Percentiles rank a stretch among this genome's conserved stretches.
phyloP scores from a whole-genome alignment of 2,888 invertebrate species.

The Eilema caniola region DNA sequence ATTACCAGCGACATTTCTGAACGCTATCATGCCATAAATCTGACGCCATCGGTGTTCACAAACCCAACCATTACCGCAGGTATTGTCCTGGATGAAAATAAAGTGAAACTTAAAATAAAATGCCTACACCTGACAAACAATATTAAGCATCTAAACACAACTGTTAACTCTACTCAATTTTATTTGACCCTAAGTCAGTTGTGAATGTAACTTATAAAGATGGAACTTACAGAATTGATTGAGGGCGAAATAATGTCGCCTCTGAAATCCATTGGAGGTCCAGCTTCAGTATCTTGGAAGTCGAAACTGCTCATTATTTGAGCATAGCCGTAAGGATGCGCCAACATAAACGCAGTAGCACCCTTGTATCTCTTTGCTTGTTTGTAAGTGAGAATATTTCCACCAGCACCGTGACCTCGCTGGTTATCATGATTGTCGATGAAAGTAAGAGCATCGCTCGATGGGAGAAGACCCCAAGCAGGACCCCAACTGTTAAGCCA shows the following conservation, averaged over 20 bases:
- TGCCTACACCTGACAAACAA: neutral
- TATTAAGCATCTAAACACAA: neutral
- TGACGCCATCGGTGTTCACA: conserved; percentile 94
- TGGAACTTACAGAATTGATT: conserved; percentile 84
- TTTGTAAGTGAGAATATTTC: conserved; percentile 90
- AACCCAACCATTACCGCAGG: conserved; percentile 90
- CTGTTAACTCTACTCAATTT: no score
- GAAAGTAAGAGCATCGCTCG: conserved; percentile 90
- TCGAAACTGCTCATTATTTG: conserved; percentile 95
- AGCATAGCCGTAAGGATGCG: conserved; percentile 93
- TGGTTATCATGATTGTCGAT: conserved; percentile 98
- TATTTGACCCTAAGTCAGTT: neutral
- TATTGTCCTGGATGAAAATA: conserved; percentile 1
- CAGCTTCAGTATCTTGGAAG: conserved; percentile 88
- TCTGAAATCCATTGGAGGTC: conserved; percentile 89
- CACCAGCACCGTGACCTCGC: conserved; percentile 90
- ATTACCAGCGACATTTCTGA: conserved; percentile 88
- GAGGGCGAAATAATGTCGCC: conserved; percentile 89
- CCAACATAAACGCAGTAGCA: conserved; percentile 95
- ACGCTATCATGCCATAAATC: conserved; percentile 91
- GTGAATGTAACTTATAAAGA: neutral
- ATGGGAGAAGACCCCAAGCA: conserved; percentile 89
- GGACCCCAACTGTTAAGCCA: conserved; percentile 89
- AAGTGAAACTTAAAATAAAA: neutral
- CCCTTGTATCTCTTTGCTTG: conserved; percentile 89